Evolutionary conservation across 2,113 vertebrate species (phyloP).

Genomic region (Chaetodon auriga): DNA sequence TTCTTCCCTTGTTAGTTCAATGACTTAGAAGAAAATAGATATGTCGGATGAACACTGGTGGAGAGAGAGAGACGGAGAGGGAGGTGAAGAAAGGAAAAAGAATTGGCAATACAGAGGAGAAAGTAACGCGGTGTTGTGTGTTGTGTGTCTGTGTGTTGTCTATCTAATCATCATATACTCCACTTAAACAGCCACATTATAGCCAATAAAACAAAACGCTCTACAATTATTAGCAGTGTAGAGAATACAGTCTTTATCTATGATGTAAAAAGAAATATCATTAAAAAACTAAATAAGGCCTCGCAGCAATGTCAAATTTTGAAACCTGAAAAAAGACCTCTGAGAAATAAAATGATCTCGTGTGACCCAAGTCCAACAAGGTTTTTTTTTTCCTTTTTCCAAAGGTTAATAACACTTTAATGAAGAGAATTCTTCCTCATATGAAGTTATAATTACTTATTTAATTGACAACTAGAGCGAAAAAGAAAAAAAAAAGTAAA

Average conservation of each 20-base stretch:
- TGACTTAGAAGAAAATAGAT: conserved; percentile 61
- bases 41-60: conserved; percentile 24
- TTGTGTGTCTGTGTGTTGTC: too few relatives aligned
- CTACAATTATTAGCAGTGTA: background rate
- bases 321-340: background rate
- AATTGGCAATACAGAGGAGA: background rate
- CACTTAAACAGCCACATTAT: background rate
- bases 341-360: background rate
- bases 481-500: background rate
- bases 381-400: background rate
- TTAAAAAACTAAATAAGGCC: background rate
- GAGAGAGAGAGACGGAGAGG: background rate
- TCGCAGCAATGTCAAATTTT: background rate
- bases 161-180: background rate
- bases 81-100: background rate
- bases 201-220: background rate
- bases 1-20: conserved; percentile 55
- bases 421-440: background rate
- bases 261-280: background rate
- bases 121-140: background rate
- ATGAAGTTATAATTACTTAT: conserved; percentile 2
- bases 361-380: background rate
- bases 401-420: conserved; percentile 28
- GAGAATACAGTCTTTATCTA: background rate
- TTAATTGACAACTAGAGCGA: background rate